Conservation (phyloP, 2,797 vertebrate species). For the Hoplostethus atlanticus region DNA sequence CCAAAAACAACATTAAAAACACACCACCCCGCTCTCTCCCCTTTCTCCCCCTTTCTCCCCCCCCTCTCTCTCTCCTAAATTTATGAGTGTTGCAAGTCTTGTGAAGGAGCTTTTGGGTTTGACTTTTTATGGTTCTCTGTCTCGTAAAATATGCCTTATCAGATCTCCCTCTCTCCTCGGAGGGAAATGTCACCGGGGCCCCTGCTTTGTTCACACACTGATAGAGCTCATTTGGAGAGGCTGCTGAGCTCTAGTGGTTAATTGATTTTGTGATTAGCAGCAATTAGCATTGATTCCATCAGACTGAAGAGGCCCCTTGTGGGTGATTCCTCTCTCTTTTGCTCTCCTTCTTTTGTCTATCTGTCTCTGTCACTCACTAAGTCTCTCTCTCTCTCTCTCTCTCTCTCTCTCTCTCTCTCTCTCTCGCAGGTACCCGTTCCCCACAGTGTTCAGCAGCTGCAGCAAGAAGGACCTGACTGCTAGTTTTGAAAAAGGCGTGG, state of each 20-base stretch:
- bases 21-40: conserved; percentile 36
- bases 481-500: conserved; percentile 97
- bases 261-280: conserved; percentile 77
- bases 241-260: conserved; percentile 54
- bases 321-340: conserved; percentile 4
- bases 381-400: background rate
- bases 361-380: conserved; percentile 5
- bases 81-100: conserved; percentile 63
- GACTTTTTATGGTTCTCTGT: conserved; percentile 58
- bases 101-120: conserved; percentile 57
- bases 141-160: conserved; percentile 73
- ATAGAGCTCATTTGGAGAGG: conserved; percentile 44
- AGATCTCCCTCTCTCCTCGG: conserved; percentile 41
- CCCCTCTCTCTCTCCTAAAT: conserved; percentile 27
- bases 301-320: conserved; percentile 47
- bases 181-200: conserved; percentile 39
- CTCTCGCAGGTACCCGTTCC: conserved; percentile 91
- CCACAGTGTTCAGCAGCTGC: conserved; percentile 96
- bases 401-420: background rate
- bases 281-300: conserved; percentile 77
- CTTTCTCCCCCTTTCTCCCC: conserved; percentile 1
- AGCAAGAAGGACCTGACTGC: conserved; percentile 95
- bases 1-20: conserved; percentile 78
- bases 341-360: background rate
- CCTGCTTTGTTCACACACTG: conserved; percentile 33